A percentile compares a stretch with the other conserved stretches of the same genome.
phyloP scores from a whole-genome alignment of 2,888 invertebrate genomes.

The Lepidocyrtoides sp. region DNA sequence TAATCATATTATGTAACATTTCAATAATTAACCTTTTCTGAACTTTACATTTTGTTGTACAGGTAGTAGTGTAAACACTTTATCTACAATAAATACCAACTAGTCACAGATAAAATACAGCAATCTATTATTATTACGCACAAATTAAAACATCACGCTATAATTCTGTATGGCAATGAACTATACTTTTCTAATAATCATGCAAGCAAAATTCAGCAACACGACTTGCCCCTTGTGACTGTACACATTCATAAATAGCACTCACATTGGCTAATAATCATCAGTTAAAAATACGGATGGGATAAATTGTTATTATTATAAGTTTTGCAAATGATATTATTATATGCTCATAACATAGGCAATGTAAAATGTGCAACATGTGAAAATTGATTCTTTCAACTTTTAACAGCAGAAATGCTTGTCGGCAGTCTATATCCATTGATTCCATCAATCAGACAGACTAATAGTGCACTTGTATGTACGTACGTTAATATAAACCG shows the following conservation, averaged over 20 bases:
- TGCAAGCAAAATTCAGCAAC: not conserved
- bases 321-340: too few species aligned
- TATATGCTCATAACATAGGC: too few species aligned
- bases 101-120: not conserved
- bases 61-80: not conserved
- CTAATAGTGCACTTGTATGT: too few species aligned
- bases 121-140: too few species aligned
- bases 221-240: not conserved
- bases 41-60: not conserved
- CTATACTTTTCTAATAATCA: not conserved
- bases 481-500: too few species aligned
- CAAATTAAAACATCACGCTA: not conserved
- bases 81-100: not conserved
- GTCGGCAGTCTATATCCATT: too few species aligned
- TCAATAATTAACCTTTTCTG: not conserved
- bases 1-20: too few species aligned
- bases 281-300: not conserved
- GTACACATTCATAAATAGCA: too few species aligned
- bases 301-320: not conserved
- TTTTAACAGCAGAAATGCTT: too few species aligned
- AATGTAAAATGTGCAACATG: too few species aligned
- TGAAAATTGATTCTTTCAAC: too few species aligned
- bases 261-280: not conserved
- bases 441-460: not conserved
- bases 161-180: slow-evolving; percentile 39